Evolutionary conservation across 2,113 vertebrate species (phyloP).

Genomic region (Malurus alboscapulatus): DNA sequence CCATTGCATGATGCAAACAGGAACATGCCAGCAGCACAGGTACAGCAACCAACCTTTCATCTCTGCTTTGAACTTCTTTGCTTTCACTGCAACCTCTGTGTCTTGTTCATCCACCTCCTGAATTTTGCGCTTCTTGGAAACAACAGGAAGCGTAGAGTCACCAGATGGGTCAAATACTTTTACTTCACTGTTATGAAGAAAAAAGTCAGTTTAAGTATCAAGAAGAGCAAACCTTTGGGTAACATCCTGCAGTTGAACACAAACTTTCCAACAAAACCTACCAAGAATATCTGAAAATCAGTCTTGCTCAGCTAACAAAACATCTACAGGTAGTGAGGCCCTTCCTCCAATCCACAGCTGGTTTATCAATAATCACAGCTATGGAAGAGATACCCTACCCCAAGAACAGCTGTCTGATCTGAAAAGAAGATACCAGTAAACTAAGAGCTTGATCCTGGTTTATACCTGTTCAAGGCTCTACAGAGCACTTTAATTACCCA

Average conservation of each 20-base stretch:
- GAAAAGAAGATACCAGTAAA: not conserved
- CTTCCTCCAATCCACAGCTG: not conserved
- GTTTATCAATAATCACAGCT: not conserved
- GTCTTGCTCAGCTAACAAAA: not conserved
- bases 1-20: fast-evolving
- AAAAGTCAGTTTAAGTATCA: not conserved
- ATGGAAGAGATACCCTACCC: not conserved
- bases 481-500: not conserved
- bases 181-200: conserved; percentile 80
- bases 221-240: not conserved
- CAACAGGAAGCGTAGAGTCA: conserved; percentile 88
- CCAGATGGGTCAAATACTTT: conserved; percentile 91
- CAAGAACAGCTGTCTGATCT: not conserved
- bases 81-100: conserved; percentile 77
- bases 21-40: not conserved
- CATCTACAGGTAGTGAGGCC: not conserved
- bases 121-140: conserved; percentile 90
- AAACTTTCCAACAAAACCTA: not conserved
- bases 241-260: not conserved
- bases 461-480: not conserved
- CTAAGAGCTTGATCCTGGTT: not conserved
- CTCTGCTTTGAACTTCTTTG: conserved; percentile 81
- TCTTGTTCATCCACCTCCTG: conserved; percentile 81
- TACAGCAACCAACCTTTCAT: conserved; percentile 68
- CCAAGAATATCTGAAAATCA: fast-evolving